Percentiles rank a stretch among this genome's conserved stretches.
Evolutionary conservation across 2,113 vertebrate species (phyloP).

Genomic region (Gavia stellata): DNA sequence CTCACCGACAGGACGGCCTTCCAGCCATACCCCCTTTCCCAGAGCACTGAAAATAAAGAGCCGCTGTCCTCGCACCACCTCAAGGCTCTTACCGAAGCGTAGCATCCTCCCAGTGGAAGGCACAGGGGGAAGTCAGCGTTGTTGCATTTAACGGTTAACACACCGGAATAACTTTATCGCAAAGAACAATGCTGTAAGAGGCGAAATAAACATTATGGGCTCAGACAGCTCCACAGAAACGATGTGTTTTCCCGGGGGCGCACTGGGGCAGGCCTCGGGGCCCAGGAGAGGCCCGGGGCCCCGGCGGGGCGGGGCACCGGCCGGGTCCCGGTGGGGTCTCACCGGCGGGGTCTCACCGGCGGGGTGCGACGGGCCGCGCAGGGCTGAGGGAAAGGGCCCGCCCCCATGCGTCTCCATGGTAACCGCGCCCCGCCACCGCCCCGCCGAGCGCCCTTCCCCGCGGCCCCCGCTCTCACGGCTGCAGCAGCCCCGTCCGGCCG

Average conservation of each 20-base stretch:
- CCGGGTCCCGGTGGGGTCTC: too few species aligned
- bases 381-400: fast-evolving
- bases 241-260: fast-evolving
- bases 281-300: too few species aligned
- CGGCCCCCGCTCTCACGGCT: neutral
- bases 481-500: neutral
- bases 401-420: neutral
- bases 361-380: too few species aligned
- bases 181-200: fast-evolving
- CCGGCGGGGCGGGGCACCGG: too few species aligned
- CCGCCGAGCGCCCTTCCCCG: too few species aligned
- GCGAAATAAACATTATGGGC: fast-evolving
- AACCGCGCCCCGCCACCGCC: neutral
- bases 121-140: fast-evolving
- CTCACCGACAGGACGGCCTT: fast-evolving
- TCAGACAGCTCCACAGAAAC: neutral
- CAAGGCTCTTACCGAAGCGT: fast-evolving
- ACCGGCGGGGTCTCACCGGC: too few species aligned
- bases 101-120: fast-evolving
- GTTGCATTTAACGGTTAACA: fast-evolving
- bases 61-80: fast-evolving
- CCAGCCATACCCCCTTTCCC: fast-evolving
- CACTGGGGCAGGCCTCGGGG: neutral
- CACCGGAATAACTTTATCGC: neutral
- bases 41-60: fast-evolving